phyloP scores from a whole-genome alignment of 2,888 invertebrate species.

The Altica lythri region DNA sequence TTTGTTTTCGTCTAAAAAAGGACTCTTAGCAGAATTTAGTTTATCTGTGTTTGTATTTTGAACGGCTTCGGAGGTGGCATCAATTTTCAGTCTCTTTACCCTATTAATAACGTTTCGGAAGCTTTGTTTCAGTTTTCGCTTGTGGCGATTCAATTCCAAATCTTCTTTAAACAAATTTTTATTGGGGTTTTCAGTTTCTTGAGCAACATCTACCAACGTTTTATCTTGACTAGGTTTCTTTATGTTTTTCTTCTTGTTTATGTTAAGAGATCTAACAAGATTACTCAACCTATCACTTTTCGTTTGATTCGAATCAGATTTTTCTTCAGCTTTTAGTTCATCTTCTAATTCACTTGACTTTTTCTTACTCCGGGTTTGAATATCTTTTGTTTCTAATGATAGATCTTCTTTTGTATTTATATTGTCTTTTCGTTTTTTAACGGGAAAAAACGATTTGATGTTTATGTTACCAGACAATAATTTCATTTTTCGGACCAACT shows the following conservation, averaged over 20 bases:
- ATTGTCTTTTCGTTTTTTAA: conserved; percentile 42
- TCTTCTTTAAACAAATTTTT: conserved; percentile 9
- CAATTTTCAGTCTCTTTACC: conserved; percentile 44
- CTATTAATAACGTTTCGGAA: conserved; percentile 47
- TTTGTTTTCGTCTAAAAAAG: conserved; percentile 43
- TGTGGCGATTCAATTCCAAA: conserved; percentile 32
- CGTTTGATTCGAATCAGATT: conserved; percentile 24
- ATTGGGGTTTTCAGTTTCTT: conserved; percentile 4
- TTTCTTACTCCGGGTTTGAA: conserved; percentile 28
- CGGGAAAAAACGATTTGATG: conserved; percentile 49
- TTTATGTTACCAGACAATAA: conserved; percentile 43
- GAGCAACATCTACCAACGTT: background rate
- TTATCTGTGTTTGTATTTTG: conserved; percentile 11
- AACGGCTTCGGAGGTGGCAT: conserved; percentile 27
- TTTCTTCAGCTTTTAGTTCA: conserved; percentile 18
- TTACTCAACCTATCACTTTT: conserved; percentile 36
- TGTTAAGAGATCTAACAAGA: conserved; percentile 37
- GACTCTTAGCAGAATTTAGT: conserved; percentile 14
- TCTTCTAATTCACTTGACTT: conserved; percentile 27
- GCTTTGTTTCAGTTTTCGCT: conserved; percentile 43
- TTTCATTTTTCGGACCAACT: conserved; percentile 33
- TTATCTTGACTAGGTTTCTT: conserved; percentile 23
- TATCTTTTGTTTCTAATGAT: conserved; percentile 11
- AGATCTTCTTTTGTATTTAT: conserved; percentile 17
- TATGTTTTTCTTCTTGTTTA: conserved; percentile 34